Evolutionary conservation across 92 coral and sea anemone genomes (phyloP), one percentile per base, ranked within the genome.

Genomic region (Hydrozoanthus gracilis): DNA sequence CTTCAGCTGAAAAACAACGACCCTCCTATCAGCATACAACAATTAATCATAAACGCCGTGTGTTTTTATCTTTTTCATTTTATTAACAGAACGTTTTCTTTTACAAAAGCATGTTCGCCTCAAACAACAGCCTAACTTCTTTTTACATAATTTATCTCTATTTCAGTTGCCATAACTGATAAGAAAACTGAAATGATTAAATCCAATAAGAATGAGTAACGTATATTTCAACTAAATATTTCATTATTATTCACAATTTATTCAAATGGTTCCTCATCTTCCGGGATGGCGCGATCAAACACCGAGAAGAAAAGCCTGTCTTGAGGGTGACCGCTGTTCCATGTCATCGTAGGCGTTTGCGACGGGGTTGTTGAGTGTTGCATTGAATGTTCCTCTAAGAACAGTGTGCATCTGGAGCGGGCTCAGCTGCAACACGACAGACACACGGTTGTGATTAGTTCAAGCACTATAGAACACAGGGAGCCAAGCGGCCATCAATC

Each of bases 331-430:
- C 71, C 98, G 83, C 47, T 86, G 89, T n/a, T 94, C 98, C 51
- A 84, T 13, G 68, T 94, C 98, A n/a, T 94, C 98, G 79, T 90
- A 94, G 6, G 95, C 77, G 54, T 82, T 87, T 14, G 93, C 85
- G 5, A 92, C 90, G 10, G 99, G 99, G 82, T 97, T 97, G 87
- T 95, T 95, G 4, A 97, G 90, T 1, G 98, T 95, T 1, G 99
- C 97, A 44, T 97, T 97, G 77, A 97, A 97, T 10, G 99, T 97
- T 11, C 99, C 98, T 90, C 87, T 93, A 1, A 97, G 93, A 1
- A 92, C 87, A 4, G 99, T 92, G 82, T 97, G 94, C 88, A 95
- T 91, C 86, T 93, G 96, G 82, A 93, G 77, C 2, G 99, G 99
- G 79, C 98, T 97, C 73, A 97, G 84, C 98, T 97, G 88, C 47